Evolutionary conservation across 2,888 invertebrate species (phyloP), one percentile per base, ranked within the genome.

Genomic region (Brachycybe producta): DNA sequence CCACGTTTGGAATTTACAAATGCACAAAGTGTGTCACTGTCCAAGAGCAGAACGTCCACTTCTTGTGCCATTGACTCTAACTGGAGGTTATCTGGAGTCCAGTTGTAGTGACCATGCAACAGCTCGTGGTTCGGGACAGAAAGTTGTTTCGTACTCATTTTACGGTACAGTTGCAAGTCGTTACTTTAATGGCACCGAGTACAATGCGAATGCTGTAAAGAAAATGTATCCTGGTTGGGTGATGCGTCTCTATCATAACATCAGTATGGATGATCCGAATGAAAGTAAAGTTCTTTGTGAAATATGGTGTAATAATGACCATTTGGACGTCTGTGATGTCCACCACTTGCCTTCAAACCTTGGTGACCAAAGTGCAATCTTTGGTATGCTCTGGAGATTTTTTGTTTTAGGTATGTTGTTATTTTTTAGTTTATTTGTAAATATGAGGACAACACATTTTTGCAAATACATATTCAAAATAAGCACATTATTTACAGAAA

Each of bases 191-290:
- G 26, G 27, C 2, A 15, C 39, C 3, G 36, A 21, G 39, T 13
- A 15, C 8, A 24, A 36, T 5, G 17, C 15, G 11, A 15, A 47
- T 3, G 36, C n/a, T 24, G 21, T 24, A 3, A 15, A 13, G 5
- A 3, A 47, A 36, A 21, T n/a, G 11, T 52, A 53, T 28, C 51
- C 52, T 17, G 55, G 52, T 15, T 57, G 56, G 56, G 38, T 41
- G n/a, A 48, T 57, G 38, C 44, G 57, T 3, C 42, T 57, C 15
- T 54, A 57, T 39, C 54, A 54, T 21, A 52, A 57, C 27, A 34
- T 52, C 2, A 34, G 21, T 13, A n/a, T 40, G 7, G 34, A 27
- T 3, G 11, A 39, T 3, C 13, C 7, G 1, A 24, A 36, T 13
- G 41, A 39, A 24, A 15, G 26, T n/a, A 15, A 30, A 8, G 46